Evolutionary conservation across 2,888 invertebrate species (phyloP).

Genomic region (Diogma glabrata): DNA sequence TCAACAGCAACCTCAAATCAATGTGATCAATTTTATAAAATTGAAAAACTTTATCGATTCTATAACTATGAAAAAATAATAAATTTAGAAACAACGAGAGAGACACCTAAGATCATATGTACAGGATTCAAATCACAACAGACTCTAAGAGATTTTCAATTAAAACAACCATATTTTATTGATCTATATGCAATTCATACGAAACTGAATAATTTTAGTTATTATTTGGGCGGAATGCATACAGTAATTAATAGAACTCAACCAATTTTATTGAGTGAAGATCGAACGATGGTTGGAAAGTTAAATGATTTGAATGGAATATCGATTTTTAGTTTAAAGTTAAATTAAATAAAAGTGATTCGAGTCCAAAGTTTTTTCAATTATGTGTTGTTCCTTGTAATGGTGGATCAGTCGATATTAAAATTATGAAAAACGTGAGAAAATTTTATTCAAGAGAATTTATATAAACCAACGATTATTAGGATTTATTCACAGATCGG

Average conservation of each 20-base stretch:
- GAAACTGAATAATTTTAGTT: constrained; percentile 31
- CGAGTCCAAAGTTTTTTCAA: constrained; percentile 20
- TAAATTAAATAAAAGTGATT: no score
- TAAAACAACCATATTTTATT: constrained; percentile 31
- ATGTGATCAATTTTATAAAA: constrained; percentile 5
- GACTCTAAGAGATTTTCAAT: constrained; percentile 27
- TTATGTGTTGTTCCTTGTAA: constrained; percentile 46
- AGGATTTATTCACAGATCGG: no score
- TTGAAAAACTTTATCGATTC: not conserved
- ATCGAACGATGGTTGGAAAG: constrained; percentile 38
- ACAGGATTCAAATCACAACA: constrained; percentile 33
- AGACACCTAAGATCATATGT: constrained; percentile 25
- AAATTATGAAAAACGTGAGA: constrained; percentile 33
- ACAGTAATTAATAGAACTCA: constrained; percentile 34
- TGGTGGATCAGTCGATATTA: constrained; percentile 39
- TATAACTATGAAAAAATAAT: not conserved
- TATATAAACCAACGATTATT: constrained; percentile 41
- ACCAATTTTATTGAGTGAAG: constrained; percentile 36
- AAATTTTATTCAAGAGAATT: constrained; percentile 30
- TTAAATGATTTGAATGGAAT: constrained; percentile 41
- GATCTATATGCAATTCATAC: constrained; percentile 35
- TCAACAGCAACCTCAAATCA: not conserved
- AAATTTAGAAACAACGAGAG: not conserved
- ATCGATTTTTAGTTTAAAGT: constrained; percentile 45
- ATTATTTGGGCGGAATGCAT: constrained; percentile 27